Evolutionary conservation across 2,113 vertebrate species (phyloP).

Genomic region (Pelvicachromis taeniatus): DNA sequence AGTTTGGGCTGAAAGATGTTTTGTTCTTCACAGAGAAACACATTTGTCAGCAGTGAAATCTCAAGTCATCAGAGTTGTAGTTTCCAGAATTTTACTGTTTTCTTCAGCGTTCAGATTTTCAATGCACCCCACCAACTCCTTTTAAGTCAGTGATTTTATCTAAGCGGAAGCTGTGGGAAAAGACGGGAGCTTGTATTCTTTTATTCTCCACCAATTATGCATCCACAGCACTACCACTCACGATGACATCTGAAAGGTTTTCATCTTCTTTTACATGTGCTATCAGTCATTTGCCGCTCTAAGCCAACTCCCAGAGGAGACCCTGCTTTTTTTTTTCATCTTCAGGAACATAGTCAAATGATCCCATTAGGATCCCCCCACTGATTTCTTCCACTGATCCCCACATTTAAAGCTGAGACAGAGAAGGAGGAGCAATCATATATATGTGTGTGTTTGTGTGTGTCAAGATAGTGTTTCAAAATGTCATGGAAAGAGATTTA

Average conservation of each 20-base stretch:
- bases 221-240: conserved; percentile 14
- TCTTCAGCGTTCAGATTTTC: conserved; percentile 3
- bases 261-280: conserved; percentile 3
- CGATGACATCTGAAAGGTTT: conserved; percentile 26
- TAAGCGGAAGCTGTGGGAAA: conserved; percentile 27
- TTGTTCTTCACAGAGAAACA: not conserved
- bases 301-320: conserved; percentile 21
- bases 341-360: conserved; percentile 19
- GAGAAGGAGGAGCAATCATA: not conserved
- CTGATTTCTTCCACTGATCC: conserved; percentile 21
- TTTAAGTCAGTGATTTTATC: conserved; percentile 6
- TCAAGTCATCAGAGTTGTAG: not conserved
- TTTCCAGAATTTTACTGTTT: not conserved
- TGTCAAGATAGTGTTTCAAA: conserved; percentile 2
- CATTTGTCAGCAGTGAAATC: not conserved
- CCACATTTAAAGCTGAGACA: not conserved
- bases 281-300: conserved; percentile 18
- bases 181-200: not conserved
- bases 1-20: not conserved
- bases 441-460: not conserved
- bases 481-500: conserved; percentile 21
- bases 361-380: conserved; percentile 27
- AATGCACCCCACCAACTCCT: not conserved
- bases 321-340: not conserved
- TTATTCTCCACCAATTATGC: conserved; percentile 19